These are phyloP conservation scores for Rallus limicola DNA, from an alignment of 2,113 vertebrate species.

Conservation along the genomic window DNA sequence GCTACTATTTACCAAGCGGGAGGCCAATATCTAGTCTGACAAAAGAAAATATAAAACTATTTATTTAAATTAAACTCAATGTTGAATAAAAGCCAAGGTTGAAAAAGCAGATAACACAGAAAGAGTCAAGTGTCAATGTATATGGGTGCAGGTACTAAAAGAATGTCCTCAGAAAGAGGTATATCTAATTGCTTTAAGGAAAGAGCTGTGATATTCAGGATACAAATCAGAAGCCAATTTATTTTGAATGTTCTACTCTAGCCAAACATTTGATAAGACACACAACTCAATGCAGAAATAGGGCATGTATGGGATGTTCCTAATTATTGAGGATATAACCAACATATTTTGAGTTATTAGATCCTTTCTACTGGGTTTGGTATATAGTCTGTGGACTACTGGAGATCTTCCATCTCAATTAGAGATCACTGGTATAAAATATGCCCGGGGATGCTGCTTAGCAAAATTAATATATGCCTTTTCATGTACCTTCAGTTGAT, in stretches of 20 bases:
- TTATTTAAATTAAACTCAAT: neutral
- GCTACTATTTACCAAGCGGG: neutral
- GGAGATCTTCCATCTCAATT: neutral
- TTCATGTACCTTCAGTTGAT: neutral
- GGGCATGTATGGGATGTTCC: neutral
- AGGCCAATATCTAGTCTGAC: neutral
- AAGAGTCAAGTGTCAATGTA: neutral
- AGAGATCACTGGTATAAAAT: neutral
- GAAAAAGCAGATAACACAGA: neutral
- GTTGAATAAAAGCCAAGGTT: conserved; percentile 23
- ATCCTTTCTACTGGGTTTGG: neutral
- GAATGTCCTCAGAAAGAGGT: neutral
- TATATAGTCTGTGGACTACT: neutral
- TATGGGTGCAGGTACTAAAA: neutral
- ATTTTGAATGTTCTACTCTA: neutral
- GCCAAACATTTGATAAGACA: neutral
- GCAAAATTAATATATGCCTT: neutral
- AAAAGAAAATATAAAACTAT: neutral
- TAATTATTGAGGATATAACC: neutral
- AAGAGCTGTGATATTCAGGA: neutral
- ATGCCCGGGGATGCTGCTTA: accelerated
- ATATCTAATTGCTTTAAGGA: neutral
- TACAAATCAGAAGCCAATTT: neutral
- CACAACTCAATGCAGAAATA: neutral
- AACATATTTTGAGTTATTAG: neutral